Evolutionary conservation across 35 echinoderm and acorn worm genomes (phyloP).

Genomic region (Apostichopus japonicus): DNA sequence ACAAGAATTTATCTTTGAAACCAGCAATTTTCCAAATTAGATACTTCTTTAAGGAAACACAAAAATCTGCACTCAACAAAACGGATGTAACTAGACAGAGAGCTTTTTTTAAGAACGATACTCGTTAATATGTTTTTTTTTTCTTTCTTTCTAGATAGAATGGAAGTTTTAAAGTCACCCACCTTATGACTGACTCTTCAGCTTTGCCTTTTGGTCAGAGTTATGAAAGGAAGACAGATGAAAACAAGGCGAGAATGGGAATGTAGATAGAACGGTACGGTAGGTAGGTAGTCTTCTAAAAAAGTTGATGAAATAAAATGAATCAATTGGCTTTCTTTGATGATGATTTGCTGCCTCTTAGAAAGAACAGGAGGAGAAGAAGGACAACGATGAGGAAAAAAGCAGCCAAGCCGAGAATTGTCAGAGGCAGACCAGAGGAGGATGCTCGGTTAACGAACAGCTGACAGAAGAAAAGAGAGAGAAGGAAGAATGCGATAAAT

Average conservation of each 20-base stretch:
- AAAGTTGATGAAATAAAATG: background rate
- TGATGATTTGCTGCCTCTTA: constrained; percentile 34
- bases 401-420: constrained; percentile 20
- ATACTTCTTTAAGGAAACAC: no score
- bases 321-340: constrained; percentile 36
- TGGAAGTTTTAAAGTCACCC: background rate
- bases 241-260: background rate
- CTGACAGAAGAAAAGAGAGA: constrained; percentile 12
- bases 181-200: background rate
- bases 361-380: constrained; percentile 31
- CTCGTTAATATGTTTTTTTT: no score
- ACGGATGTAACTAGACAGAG: no score
- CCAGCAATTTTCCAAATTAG: no score
- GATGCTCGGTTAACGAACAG: constrained; percentile 3
- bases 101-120: no score
- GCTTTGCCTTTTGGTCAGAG: background rate
- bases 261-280: background rate
- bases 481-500: background rate
- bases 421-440: constrained; percentile 39
- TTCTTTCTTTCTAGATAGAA: background rate
- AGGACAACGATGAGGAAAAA: constrained; percentile 2
- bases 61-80: no score
- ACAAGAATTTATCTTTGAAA: no score
- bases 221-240: background rate
- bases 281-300: background rate